Evolutionary conservation across 2,797 vertebrate species (phyloP), one percentile per base, ranked within the genome.

Genomic region (Gila robusta): DNA sequence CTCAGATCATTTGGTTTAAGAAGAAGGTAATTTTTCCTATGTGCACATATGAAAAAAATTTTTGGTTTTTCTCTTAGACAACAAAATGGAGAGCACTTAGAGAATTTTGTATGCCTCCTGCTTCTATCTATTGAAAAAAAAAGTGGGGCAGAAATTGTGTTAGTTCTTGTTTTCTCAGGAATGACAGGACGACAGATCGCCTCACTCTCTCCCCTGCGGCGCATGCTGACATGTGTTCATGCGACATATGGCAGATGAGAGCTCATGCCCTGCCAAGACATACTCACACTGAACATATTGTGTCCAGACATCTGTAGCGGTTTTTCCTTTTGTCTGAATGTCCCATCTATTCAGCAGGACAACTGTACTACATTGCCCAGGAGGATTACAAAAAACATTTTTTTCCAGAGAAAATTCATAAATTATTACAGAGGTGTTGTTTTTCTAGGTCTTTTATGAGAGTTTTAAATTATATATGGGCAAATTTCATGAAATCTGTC

Each of bases 191-290:
- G 37, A 90, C 91, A 91, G 91, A 90, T 84, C 87, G 4, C 19
- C 85, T 28, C 87, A 62, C 74, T 67, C 69, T 83, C 82, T 87
- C 49, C 77, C 72, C 88, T 85, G 91, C 91, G 94, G 92, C 87
- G 90, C 92, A 93, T 93, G 92, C 95, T 95, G 96, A 96, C 96
- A 96, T 90, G 91, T 95, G 94, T 93, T 95, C 90, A 90, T 90
- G 95, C 95, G 95, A 90, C 97, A 98, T 97, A 97, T 97, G 97
- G 97, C 95, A 96, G 96, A 98, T 95, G 95, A 92, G 94, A 90
- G 91, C 95, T 96, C 95, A 95, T 94, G 93, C 95, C 93, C 90
- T 95, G 96, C 94, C 94, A 94, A 93, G 88, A 91, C 92, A 88
- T 92, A 92, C 93, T 93, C 93, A 91, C 93, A 92, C 93, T 93